These are phyloP conservation scores for Cheilosia impressa DNA, from an alignment of 2,888 invertebrate species.

Conservation along the genomic window DNA sequence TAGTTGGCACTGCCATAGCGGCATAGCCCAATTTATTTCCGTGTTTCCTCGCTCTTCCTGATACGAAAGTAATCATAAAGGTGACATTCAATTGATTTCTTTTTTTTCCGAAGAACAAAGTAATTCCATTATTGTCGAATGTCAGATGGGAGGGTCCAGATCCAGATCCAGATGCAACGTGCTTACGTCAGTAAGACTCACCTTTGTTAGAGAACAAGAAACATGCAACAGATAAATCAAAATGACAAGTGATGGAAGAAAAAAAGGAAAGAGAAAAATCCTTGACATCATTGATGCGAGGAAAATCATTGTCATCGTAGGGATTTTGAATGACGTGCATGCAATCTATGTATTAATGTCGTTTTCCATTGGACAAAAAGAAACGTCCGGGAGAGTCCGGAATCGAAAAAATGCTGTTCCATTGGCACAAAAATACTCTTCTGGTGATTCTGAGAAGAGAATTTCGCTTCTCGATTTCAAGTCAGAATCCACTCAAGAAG, in stretches of 20 bases:
- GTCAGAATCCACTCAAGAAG: too few relatives aligned
- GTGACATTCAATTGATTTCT: constrained; percentile 20
- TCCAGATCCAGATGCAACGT: constrained; percentile 27
- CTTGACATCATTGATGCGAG: constrained; percentile 50
- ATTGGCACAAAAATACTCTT: too few relatives aligned
- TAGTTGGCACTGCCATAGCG: background rate
- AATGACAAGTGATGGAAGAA: constrained; percentile 58
- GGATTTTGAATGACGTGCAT: constrained; percentile 36
- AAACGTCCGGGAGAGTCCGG: too few relatives aligned
- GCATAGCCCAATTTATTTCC: background rate
- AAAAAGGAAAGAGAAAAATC: constrained; percentile 38
- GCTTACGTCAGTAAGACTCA: constrained; percentile 6
- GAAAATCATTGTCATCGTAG: constrained; percentile 47
- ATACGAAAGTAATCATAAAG: background rate
- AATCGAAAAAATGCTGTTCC: too few relatives aligned
- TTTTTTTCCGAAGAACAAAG: constrained; percentile 41
- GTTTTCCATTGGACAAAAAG: too few relatives aligned
- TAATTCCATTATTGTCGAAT: constrained; percentile 44
- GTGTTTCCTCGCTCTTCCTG: background rate
- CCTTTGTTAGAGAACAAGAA: constrained; percentile 42
- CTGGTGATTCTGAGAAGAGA: too few relatives aligned
- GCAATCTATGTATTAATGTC: constrained; percentile 37
- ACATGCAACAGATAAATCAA: constrained; percentile 71
- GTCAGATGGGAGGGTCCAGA: constrained; percentile 44
- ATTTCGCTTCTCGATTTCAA: too few relatives aligned